Base-by-base conservation (phyloP, 53 echinoderm and acorn worm genomes). In the Echinometra lucunter region DNA sequence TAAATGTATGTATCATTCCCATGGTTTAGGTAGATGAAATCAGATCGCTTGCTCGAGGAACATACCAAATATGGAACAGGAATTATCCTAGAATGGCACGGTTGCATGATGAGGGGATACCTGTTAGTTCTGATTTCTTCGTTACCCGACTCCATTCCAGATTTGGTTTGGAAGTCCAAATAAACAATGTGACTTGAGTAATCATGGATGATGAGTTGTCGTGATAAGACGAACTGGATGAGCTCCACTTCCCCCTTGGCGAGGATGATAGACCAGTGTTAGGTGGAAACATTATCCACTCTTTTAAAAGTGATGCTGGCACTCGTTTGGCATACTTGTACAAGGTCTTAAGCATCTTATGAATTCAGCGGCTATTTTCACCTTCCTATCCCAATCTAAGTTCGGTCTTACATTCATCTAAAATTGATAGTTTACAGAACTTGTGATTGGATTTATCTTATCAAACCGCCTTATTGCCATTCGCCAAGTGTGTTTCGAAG, bases 131-230 rank as follows among this genome's bases (percentile, higher is more conserved):
- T 13, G 47, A 1, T 85, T 49, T 53, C 85, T 27, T 85, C 49
- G 12, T 85, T 47, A 85, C 49, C 85, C 49, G 85, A 45, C 85
- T 85, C 9, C 63, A 60, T 60, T 15, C 89, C 27, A 89, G 89
- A 89, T 89, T 89, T 30, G 89, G 89, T 58, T 58, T 57, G 63
- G 89, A 89, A 89, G 63, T 58, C 37, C 35, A 89, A 89, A 89
- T 89, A 89, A 89, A 89, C 89, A 89, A 37, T 60, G 57, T 89
- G 58, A 60, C 58, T n/a, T 58, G 89, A 34, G 89, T 60, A 89
- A 89, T 89, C 89, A 60, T 17, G 37, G 58, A 60, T 89, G 60
- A 89, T 89, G 89, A 89, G 58, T 35, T 89, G 60, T 58, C 89
- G 89, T 89, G 89, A 89, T 57, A 37, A 89, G 89, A 89, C 89